A percentile compares a stretch with the other conserved stretches of the same genome.
Evolutionary conservation across 1,140 invertebrate genomes (phyloP).

Genomic region (Sarcophaga bullata): DNA sequence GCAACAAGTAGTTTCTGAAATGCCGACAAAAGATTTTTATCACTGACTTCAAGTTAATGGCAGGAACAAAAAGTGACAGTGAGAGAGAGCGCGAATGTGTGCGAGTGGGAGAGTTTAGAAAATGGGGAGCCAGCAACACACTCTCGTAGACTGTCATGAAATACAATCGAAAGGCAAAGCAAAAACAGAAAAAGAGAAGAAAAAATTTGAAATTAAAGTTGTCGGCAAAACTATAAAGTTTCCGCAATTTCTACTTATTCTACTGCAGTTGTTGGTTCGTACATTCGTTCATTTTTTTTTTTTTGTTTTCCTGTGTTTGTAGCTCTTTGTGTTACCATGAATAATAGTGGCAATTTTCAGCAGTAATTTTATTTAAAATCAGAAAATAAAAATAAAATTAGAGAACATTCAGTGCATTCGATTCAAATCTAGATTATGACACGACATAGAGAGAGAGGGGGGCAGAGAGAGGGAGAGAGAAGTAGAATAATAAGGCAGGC

Average conservation of each 20-base stretch:
- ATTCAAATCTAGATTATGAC: constrained; percentile 2
- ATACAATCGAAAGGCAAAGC: background rate
- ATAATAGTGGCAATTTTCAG: constrained; percentile 8
- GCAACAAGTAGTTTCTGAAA: constrained; percentile 41
- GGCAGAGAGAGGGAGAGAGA: too few species aligned
- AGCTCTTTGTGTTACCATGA: background rate
- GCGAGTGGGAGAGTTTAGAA: too few species aligned
- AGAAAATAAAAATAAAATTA: too few species aligned
- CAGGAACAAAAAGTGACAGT: constrained; percentile 20
- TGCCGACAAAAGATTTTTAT: constrained; percentile 54
- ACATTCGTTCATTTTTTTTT: too few species aligned
- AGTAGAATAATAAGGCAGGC: too few species aligned
- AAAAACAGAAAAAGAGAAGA: too few species aligned
- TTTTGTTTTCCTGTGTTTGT: background rate
- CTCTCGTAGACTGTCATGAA: constrained; percentile 9
- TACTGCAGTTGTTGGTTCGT: too few species aligned
- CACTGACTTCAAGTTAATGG: constrained; percentile 61
- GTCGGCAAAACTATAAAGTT: background rate
- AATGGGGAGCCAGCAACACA: background rate
- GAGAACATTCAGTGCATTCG: background rate
- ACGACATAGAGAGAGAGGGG: background rate
- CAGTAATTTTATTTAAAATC: background rate
- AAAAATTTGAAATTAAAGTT: background rate
- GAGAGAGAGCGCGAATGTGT: too few species aligned
- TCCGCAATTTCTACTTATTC: background rate